Conservation (phyloP, 2,888 invertebrate genomes). For the Anagyrus pseudococci region DNA sequence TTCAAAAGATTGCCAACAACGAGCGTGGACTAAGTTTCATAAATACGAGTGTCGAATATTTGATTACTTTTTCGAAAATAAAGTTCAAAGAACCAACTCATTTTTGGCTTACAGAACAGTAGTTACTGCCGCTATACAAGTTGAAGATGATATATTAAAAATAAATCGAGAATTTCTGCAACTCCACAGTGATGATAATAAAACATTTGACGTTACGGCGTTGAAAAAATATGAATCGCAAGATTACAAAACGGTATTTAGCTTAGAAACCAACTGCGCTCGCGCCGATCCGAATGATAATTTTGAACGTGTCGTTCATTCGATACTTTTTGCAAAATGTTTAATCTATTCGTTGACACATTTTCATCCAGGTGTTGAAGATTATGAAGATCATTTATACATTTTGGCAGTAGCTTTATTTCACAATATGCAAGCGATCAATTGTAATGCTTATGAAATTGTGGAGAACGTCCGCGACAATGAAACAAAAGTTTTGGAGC, state of each 20-base stretch:
- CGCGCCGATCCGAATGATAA: constrained; percentile 52
- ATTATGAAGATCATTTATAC: constrained; percentile 44
- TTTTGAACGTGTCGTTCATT: constrained; percentile 56
- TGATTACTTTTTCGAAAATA: constrained; percentile 48
- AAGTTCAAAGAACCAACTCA: constrained; percentile 36
- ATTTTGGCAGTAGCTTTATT: constrained; percentile 55
- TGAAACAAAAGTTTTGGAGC: constrained; percentile 50
- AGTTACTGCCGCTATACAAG: constrained; percentile 41
- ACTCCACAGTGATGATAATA: constrained; percentile 27
- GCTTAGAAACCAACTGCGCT: constrained; percentile 56
- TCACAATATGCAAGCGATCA: constrained; percentile 60
- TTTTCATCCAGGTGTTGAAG: constrained; percentile 36
- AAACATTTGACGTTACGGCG: constrained; percentile 5
- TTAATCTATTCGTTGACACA: constrained; percentile 49
- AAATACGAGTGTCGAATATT: constrained; percentile 59
- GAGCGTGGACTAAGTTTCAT: constrained; percentile 57
- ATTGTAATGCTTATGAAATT: constrained; percentile 64
- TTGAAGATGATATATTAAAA: constrained; percentile 5
- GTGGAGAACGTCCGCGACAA: constrained; percentile 54
- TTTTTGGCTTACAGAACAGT: constrained; percentile 55
- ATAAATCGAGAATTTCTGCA: constrained; percentile 26
- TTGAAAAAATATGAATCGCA: constrained; percentile 45
- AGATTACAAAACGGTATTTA: constrained; percentile 56
- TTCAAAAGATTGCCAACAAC: constrained; percentile 53
- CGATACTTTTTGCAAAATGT: constrained; percentile 60